Base-by-base conservation (phyloP, 2,888 invertebrate genomes). In the Eupithecia tripunctaria region DNA sequence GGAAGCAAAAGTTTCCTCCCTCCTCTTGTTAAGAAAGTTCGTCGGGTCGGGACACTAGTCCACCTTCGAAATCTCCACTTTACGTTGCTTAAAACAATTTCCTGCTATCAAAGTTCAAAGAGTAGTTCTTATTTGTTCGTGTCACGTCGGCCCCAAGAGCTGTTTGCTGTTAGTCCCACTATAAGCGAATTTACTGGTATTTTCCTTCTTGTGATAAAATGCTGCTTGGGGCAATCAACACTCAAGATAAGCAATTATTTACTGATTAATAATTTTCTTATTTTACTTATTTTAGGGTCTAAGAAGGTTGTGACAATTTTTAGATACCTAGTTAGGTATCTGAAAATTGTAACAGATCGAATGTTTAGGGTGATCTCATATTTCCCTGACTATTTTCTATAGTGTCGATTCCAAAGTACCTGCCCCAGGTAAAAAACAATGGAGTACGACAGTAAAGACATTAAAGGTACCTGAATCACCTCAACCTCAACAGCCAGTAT, bases 41-140 rank as follows among this genome's bases (percentile, higher is more conserved):
- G 74, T 78, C 78, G 84, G 80, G 80, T 77, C 71, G 82, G 81
- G 85, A 82, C 81, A 73, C 63, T 68, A 71, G 79, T 72, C 86
- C 86, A 86, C 85, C 86, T 83, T 84, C 87, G 79, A 86, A 89
- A 89, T 89, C 89, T 88, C 82, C 84, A 83, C 84, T 86, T 85
- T 84, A 83, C 84, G 87, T 85, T 86, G 83, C 88, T 89, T 89
- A 88, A 90, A 90, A 90, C 90, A 90, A 91, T 90, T 90, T 89
- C 86, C 87, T 84, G 82, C 88, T 86, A 89, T 90, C 88, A 89
- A 89, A 91, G 87, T 89, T 88, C 86, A 85, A 83, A 84, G 79
- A 82, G 85, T 85, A 87, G 89, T 89, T 90, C 88, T 89, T 89
- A 88, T 89, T 89, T 89, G 88, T 89, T 89, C 89, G 82, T 82